phyloP scores from a whole-genome alignment of 2,888 invertebrate genomes.

The Melieria picta region DNA sequence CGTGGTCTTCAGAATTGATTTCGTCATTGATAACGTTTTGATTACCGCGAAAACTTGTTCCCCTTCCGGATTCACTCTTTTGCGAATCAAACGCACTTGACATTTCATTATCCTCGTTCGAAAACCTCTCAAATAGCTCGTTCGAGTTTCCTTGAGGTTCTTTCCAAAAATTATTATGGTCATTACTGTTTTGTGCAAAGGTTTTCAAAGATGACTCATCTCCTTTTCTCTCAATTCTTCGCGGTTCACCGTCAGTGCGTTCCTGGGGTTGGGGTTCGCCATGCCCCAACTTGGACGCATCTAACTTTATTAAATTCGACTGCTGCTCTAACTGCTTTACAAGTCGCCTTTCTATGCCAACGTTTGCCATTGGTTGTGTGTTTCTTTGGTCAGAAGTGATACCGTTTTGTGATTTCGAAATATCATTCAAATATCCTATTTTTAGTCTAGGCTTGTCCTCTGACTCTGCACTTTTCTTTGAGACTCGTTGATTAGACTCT shows the following conservation, averaged over 20 bases:
- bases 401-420: not conserved
- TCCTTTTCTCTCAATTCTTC: not conserved
- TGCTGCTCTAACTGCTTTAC: slow-evolving; percentile 3
- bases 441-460: not conserved
- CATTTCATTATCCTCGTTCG: not conserved
- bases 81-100: not conserved
- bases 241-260: not conserved
- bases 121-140: no score
- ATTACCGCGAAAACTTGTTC: not conserved
- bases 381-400: not conserved
- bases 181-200: not conserved
- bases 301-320: not conserved
- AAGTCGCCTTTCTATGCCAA: slow-evolving; percentile 10
- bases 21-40: slow-evolving; percentile 9
- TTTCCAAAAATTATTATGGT: no score
- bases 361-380: slow-evolving; percentile 24
- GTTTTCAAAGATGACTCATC: not conserved
- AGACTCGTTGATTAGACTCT: not conserved
- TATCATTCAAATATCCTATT: not conserved
- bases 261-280: not conserved
- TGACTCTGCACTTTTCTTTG: not conserved
- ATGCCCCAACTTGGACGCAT: not conserved
- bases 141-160: no score
- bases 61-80: not conserved
- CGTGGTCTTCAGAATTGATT: not conserved